Evolutionary conservation across 2,888 invertebrate species (phyloP), one percentile per base, ranked within the genome.

Genomic region (Trichogramma evanescens): DNA sequence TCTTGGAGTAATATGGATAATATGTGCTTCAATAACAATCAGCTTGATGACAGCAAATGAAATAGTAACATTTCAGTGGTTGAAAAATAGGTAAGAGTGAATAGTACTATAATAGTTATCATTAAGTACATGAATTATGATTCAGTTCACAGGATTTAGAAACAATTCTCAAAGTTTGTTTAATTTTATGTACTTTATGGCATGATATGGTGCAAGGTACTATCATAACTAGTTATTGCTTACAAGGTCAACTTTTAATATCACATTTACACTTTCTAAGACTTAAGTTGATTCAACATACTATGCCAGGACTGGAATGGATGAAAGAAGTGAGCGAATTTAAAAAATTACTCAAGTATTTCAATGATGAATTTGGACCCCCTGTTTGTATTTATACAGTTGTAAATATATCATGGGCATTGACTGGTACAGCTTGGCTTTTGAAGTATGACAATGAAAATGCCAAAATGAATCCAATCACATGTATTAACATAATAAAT

Each of bases 141-240:
- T 64, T 50, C n/a, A 86, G 87, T 70, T 81, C 84, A 0, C 70
- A 74, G 51, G 77, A 81, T 71, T 70, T 82, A 51, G 78, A 80
- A 67, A 69, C 82, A 62, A 65, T 76, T 2, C 71, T 87, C 50
- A 85, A 88, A 78, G 78, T 86, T 44, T 71, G 86, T 6, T 76
- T 91, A 60, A 82, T 89, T 41, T 73, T 85, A 48, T 86, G 87
- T 65, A 88, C 90, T 7, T 74, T 89, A 62, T 86, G 86, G 77
- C 91, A 91, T 72, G 91, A 92, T 74, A 85, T 89, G 77, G 86
- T 91, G 58, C 90, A 91, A 77, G 88, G 89, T n/a, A 87, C 90
- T 4, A 85, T 91, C 56, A 84, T 91, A 65, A 87, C 89, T 42
- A 91, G 89, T 75, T 92, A 91, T 75, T 90, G 90, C 69, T 81